These are phyloP conservation scores for Lethenteron reissneri DNA, from an alignment of 2,113 vertebrate genomes.

Conservation along the genomic window DNA sequence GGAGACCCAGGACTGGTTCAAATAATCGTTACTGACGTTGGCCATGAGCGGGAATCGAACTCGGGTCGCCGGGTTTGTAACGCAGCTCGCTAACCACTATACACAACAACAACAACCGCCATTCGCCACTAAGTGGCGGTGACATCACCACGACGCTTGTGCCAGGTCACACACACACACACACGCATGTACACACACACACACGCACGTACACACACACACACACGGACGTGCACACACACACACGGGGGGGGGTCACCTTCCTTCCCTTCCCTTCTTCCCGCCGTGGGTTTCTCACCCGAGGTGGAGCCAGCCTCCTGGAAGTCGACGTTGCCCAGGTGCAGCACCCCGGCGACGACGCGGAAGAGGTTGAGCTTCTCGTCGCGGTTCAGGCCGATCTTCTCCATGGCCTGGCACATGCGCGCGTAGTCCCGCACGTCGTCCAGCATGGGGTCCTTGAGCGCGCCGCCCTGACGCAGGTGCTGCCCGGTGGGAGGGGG, in stretches of 20 bases:
- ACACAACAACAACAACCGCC: no score
- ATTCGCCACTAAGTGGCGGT: no score
- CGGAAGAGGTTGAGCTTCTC: slow-evolving; percentile 89
- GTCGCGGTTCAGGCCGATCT: slow-evolving; percentile 65
- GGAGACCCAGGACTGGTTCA: no score
- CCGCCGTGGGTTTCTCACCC: slow-evolving; percentile 23
- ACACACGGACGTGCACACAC: no score
- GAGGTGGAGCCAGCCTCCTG: slow-evolving; percentile 87
- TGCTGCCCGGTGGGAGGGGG: slow-evolving; percentile 27
- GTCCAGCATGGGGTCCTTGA: slow-evolving; percentile 84
- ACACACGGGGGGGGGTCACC: not conserved
- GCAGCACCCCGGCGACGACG: slow-evolving; percentile 81
- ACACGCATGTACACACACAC: no score
- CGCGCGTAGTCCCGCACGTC: slow-evolving; percentile 71
- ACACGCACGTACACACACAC: no score
- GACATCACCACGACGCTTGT: no score
- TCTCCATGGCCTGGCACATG: slow-evolving; percentile 90
- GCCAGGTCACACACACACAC: no score
- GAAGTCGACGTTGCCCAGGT: slow-evolving; percentile 92
- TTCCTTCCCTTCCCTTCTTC: not conserved
- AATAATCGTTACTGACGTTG: no score
- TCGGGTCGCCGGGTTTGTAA: no score
- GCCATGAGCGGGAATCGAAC: no score
- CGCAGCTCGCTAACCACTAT: no score
- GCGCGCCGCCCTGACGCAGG: slow-evolving; percentile 53